These are phyloP conservation scores for Sciurus carolinensis DNA, from an alignment of 2,797 vertebrate species.

Conservation along the genomic window DNA sequence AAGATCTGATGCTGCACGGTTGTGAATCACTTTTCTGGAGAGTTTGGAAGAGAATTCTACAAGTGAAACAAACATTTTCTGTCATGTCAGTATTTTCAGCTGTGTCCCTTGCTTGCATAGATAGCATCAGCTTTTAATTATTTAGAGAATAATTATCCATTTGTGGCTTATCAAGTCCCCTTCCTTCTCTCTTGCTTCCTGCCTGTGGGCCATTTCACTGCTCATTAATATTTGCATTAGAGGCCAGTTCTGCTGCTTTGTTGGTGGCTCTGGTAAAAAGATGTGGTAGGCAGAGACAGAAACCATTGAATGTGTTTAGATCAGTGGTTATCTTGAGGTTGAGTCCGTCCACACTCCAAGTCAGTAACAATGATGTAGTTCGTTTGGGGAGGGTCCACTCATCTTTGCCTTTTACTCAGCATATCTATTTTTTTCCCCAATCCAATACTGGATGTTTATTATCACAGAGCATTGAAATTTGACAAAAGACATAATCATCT, in stretches of 20 bases:
- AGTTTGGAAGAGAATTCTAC: slow-evolving; percentile 49
- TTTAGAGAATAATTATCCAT: slow-evolving; percentile 82
- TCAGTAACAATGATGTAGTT: background rate
- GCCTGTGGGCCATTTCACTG: slow-evolving; percentile 81
- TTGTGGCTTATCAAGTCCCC: slow-evolving; percentile 75
- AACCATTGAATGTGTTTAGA: background rate
- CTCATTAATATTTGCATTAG: slow-evolving; percentile 79
- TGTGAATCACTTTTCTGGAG: background rate
- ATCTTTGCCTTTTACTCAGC: background rate
- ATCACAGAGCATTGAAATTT: slow-evolving; percentile 57
- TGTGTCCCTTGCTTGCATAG: slow-evolving; percentile 5
- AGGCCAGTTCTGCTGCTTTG: slow-evolving; percentile 45
- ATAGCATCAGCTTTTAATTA: slow-evolving; percentile 78
- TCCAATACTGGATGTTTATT: slow-evolving; percentile 32
- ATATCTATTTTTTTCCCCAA: slow-evolving; percentile 52
- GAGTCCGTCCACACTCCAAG: background rate
- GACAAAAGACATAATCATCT: slow-evolving; percentile 38
- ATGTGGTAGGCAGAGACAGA: slow-evolving; percentile 4
- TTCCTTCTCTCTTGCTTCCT: slow-evolving; percentile 74
- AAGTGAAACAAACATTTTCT: slow-evolving; percentile 45
- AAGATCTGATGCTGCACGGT: rapidly evolving
- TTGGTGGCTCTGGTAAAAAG: slow-evolving; percentile 35
- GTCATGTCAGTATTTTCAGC: slow-evolving; percentile 68
- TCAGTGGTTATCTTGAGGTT: background rate
- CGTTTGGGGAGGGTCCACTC: background rate